A percentile compares a stretch with the other conserved stretches of the same genome.
Conservation (phyloP, 2,888 invertebrate species). For the Chrysotoxum bicinctum region DNA sequence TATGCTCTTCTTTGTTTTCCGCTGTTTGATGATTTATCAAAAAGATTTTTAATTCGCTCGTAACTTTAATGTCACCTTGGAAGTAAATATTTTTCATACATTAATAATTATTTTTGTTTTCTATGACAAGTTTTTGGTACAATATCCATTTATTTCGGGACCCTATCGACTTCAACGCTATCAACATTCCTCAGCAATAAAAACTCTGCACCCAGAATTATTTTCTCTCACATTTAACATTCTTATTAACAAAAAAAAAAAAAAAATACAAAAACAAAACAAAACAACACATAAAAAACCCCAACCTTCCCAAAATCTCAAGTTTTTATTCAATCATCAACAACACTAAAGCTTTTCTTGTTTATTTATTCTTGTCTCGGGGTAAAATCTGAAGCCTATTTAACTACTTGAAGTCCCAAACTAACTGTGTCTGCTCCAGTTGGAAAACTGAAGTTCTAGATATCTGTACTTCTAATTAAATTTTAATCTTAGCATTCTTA, state of each 20-base stretch:
- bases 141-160: neutral
- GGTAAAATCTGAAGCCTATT: neutral
- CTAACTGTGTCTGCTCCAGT: neutral
- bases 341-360: neutral
- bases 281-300: neutral
- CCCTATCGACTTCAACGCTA: neutral
- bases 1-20: too few species aligned
- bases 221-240: neutral
- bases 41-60: too few species aligned
- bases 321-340: neutral
- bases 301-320: neutral
- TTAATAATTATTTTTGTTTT: too few species aligned
- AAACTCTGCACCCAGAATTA: neutral
- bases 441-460: neutral
- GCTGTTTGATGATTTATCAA: too few species aligned
- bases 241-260: neutral
- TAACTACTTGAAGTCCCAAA: neutral
- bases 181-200: neutral
- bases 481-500: neutral
- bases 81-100: too few species aligned
- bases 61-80: too few species aligned
- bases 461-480: neutral
- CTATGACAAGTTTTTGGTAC: too few species aligned
- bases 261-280: neutral
- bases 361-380: neutral